phyloP scores from a whole-genome alignment of 2,113 vertebrate genomes.

The Camelus dromedarius region DNA sequence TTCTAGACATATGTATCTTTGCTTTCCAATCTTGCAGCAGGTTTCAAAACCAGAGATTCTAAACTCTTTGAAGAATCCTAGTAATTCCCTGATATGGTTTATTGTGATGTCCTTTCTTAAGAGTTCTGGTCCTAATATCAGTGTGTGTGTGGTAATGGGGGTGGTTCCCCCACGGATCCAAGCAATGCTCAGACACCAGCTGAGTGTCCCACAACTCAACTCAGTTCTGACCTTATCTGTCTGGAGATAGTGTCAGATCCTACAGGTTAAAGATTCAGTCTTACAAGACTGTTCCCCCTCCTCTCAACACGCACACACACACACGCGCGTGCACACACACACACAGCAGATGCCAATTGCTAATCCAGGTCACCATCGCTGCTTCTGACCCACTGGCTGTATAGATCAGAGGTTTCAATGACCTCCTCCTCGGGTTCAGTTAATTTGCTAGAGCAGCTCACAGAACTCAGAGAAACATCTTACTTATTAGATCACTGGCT shows the following conservation, averaged over 20 bases:
- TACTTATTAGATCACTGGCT: not conserved
- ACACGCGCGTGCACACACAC: not conserved
- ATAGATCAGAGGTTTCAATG: not conserved
- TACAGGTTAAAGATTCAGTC: not conserved
- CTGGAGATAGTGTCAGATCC: not conserved
- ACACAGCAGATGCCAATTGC: not conserved
- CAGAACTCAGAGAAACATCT: not conserved
- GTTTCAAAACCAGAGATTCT: slow-evolving; percentile 17
- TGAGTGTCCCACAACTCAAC: not conserved
- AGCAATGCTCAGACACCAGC: not conserved
- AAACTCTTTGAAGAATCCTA: not conserved
- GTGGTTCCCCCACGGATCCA: not conserved
- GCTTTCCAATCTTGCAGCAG: not conserved
- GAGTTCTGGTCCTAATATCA: not conserved
- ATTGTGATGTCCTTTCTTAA: not conserved
- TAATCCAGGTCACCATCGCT: not conserved
- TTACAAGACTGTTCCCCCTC: not conserved
- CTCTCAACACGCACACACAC: not conserved
- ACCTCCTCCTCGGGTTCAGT: not conserved
- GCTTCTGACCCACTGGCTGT: not conserved
- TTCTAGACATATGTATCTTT: not conserved
- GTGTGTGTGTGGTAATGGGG: not conserved
- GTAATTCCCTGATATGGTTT: not conserved
- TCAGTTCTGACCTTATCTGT: not conserved
- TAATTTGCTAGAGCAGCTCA: not conserved